Evolutionary conservation across 2,888 invertebrate species (phyloP).

Genomic region (Steromphala cineraria): DNA sequence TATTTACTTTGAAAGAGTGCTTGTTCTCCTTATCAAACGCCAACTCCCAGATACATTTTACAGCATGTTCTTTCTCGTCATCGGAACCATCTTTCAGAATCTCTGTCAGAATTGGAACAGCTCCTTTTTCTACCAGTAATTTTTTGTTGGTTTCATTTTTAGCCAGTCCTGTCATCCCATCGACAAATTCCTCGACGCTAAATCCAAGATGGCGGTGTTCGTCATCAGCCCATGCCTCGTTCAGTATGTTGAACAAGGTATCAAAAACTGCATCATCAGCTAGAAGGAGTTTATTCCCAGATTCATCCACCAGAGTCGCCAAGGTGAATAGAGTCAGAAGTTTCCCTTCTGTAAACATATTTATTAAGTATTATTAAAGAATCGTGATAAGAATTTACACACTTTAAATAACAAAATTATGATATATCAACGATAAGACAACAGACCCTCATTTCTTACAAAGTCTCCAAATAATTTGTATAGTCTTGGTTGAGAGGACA

Average conservation of each 20-base stretch:
- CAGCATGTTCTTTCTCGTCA: conserved; percentile 44
- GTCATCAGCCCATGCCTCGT: conserved; percentile 32
- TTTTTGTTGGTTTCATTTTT: conserved; percentile 59
- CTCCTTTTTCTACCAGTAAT: conserved; percentile 48
- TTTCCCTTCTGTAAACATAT: conserved; percentile 51
- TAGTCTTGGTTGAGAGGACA: too few species aligned
- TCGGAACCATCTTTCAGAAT: conserved; percentile 39
- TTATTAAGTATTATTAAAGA: too few species aligned
- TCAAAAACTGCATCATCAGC: conserved; percentile 53
- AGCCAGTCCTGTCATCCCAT: conserved; percentile 55
- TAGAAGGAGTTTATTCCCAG: conserved; percentile 50
- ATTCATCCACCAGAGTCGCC: conserved; percentile 58
- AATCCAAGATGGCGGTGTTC: conserved; percentile 54
- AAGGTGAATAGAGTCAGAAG: conserved; percentile 55
- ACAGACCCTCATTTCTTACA: too few species aligned
- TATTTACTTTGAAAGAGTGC: conserved; percentile 48
- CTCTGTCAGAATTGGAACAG: conserved; percentile 34
- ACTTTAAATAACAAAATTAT: too few species aligned
- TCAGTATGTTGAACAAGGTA: conserved; percentile 46
- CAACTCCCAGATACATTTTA: conserved; percentile 55
- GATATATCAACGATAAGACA: too few species aligned
- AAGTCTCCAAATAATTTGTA: too few species aligned
- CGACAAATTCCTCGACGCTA: conserved; percentile 52
- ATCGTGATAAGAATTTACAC: too few species aligned
- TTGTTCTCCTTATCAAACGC: conserved; percentile 56